phyloP scores from a whole-genome alignment of 2,113 vertebrate genomes.

The Mormoops blainvillei region DNA sequence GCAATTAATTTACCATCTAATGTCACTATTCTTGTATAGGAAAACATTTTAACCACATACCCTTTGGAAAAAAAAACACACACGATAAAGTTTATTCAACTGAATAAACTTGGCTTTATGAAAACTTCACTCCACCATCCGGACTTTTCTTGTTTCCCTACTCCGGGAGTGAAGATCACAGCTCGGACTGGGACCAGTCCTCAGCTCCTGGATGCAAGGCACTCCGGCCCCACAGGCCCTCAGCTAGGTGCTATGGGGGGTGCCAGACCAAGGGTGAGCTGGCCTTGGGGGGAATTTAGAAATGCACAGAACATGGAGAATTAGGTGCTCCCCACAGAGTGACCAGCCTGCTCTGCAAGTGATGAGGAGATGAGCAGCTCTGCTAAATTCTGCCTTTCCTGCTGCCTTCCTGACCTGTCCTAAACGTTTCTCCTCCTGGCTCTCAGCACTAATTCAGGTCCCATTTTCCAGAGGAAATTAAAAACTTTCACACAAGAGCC shows the following conservation, averaged over 20 bases:
- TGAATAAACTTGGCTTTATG: not conserved
- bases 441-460: not conserved
- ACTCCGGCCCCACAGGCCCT: not conserved
- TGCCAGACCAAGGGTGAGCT: not conserved
- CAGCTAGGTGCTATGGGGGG: not conserved
- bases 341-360: not conserved
- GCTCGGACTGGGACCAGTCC: not conserved
- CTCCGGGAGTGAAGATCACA: not conserved
- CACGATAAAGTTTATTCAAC: not conserved
- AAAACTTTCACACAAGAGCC: not conserved
- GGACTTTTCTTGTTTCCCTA: not conserved
- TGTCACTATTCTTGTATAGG: slow-evolving; percentile 2
- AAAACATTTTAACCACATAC: not conserved
- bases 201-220: not conserved
- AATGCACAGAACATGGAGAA: not conserved
- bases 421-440: not conserved
- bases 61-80: not conserved
- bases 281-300: not conserved
- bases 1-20: not conserved
- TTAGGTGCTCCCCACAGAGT: not conserved
- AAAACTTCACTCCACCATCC: not conserved
- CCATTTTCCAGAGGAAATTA: not conserved
- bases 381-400: not conserved
- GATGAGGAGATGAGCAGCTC: not conserved
- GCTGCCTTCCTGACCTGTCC: not conserved